These are phyloP conservation scores for Sebastes baramenuke DNA, from an alignment of 2,797 vertebrate species.

Conservation along the genomic window DNA sequence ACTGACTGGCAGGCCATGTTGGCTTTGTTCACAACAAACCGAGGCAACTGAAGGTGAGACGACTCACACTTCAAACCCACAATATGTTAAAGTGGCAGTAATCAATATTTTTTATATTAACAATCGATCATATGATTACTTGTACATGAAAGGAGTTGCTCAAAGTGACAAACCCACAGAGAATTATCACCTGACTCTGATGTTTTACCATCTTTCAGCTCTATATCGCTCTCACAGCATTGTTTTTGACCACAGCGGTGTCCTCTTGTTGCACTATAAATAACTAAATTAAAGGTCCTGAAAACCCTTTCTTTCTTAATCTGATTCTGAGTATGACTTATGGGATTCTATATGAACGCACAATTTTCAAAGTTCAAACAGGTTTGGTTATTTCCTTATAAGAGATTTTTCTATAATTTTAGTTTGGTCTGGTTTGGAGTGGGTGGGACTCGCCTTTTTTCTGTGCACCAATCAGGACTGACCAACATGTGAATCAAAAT, in stretches of 20 bases:
- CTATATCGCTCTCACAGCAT: no score
- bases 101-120: background rate
- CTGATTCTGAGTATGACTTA: background rate
- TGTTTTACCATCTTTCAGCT: background rate
- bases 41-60: background rate
- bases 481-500: background rate
- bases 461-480: background rate
- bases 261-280: background rate
- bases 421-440: background rate
- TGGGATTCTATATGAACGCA: no score
- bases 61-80: background rate
- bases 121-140: background rate
- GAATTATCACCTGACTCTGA: background rate
- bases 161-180: background rate
- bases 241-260: background rate
- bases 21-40: background rate
- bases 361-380: background rate
- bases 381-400: no score
- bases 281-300: background rate
- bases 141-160: background rate
- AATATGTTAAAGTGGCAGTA: background rate
- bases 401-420: background rate
- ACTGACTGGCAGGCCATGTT: background rate
- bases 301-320: background rate
- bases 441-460: background rate